phyloP scores from a whole-genome alignment of 2,797 vertebrate species.

The Crenichthys baileyi region DNA sequence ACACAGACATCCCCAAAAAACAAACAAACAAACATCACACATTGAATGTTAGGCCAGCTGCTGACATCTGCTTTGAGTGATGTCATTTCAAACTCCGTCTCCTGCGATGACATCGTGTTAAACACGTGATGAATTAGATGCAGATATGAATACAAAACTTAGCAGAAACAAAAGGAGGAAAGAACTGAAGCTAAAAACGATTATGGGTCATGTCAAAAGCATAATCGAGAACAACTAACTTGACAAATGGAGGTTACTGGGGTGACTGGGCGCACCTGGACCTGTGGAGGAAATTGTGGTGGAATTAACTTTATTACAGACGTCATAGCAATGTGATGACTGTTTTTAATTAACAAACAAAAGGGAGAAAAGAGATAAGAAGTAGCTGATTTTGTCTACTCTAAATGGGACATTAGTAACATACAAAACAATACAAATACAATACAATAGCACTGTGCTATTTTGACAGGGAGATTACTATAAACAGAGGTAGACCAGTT shows the following conservation, averaged over 20 bases:
- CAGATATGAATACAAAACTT: conserved; percentile 81
- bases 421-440: conserved; percentile 43
- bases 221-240: conserved; percentile 96
- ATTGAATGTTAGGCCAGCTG: conserved; percentile 82
- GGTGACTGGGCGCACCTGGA: conserved; percentile 93
- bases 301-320: conserved; percentile 82
- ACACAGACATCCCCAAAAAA: conserved; percentile 69
- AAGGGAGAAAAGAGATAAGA: conserved; percentile 44
- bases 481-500: background rate
- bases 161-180: conserved; percentile 77
- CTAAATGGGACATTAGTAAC: conserved; percentile 73
- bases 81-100: conserved; percentile 89
- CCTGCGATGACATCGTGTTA: conserved; percentile 86
- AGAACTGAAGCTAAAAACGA: conserved; percentile 65
- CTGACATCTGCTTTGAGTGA: conserved; percentile 89
- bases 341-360: conserved; percentile 56
- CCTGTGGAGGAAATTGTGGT: conserved; percentile 93
- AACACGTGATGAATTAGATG: conserved; percentile 84
- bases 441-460: conserved; percentile 9
- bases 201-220: conserved; percentile 87
- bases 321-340: conserved; percentile 84
- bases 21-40: conserved; percentile 68
- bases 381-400: conserved; percentile 45
- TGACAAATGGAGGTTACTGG: conserved; percentile 97
- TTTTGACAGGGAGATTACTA: background rate